These are phyloP conservation scores for Sebastes goodei DNA, from an alignment of 2,797 vertebrate species.

Conservation along the genomic window DNA sequence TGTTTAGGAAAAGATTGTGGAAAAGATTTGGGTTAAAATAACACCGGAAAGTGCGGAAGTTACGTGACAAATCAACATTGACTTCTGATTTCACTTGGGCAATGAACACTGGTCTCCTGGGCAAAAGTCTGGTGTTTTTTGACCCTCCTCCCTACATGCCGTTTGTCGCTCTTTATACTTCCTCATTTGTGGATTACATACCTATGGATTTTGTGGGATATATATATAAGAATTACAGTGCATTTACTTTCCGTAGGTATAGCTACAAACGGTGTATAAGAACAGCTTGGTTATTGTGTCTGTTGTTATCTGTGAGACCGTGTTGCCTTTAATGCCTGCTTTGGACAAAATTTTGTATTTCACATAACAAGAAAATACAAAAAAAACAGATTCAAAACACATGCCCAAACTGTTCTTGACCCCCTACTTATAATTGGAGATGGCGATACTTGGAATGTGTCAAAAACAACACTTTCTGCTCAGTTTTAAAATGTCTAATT, in stretches of 20 bases:
- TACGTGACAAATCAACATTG: no score
- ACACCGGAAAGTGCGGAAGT: no score
- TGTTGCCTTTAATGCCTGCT: not conserved
- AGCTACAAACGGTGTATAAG: not conserved
- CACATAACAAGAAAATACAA: not conserved
- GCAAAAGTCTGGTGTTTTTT: no score
- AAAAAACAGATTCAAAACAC: not conserved
- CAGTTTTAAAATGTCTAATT: constrained; percentile 13
- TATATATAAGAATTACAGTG: no score
- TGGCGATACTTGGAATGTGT: not conserved
- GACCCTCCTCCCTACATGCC: rapidly evolving
- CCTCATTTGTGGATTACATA: no score
- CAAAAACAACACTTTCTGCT: not conserved
- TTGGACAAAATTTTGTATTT: not conserved
- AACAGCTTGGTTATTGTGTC: not conserved
- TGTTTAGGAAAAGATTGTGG: no score
- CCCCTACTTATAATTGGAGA: not conserved
- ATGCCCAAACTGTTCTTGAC: not conserved
- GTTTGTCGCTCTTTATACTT: no score
- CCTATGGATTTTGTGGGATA: no score
- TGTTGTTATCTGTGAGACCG: not conserved
- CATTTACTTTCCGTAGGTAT: not conserved
- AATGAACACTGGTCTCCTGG: no score
- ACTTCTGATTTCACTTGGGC: no score
- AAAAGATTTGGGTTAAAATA: no score